Conservation (phyloP, 2,113 vertebrate genomes). For the Paraplagusia blochii region DNA sequence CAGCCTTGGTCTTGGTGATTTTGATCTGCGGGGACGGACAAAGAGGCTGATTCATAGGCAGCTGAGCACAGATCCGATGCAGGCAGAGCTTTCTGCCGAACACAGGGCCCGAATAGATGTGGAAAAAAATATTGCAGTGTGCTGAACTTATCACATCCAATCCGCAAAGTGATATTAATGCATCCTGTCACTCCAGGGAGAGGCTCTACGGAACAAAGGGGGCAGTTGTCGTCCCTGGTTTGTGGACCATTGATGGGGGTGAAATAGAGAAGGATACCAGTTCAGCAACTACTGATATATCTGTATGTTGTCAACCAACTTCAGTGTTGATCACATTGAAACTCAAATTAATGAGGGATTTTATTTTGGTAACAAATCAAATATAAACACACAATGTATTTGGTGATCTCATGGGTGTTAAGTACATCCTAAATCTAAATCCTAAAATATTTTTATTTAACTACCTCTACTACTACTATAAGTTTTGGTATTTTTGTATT, state of each 20-base stretch:
- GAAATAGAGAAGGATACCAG: constrained; percentile 62
- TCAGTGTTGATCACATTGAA: no score
- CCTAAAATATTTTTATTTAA: no score
- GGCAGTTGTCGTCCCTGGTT: constrained; percentile 61
- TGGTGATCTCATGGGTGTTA: no score
- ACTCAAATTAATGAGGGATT: no score
- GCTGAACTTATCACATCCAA: constrained; percentile 68
- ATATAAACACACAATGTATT: no score
- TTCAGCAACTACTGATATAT: constrained; percentile 61
- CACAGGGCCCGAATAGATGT: constrained; percentile 51
- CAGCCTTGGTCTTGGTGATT: constrained; percentile 74
- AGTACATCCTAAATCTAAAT: no score
- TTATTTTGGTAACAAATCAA: no score
- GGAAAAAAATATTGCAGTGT: constrained; percentile 25
- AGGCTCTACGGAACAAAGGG: constrained; percentile 66
- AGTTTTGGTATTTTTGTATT: no score
- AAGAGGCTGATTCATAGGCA: constrained; percentile 79
- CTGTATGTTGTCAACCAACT: constrained; percentile 48
- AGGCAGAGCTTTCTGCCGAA: constrained; percentile 66
- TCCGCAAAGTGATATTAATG: constrained; percentile 74
- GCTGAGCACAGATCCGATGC: constrained; percentile 46
- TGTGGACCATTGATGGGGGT: constrained; percentile 56
- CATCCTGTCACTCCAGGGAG: constrained; percentile 66
- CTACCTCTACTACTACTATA: no score
- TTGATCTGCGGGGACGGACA: constrained; percentile 75